These are phyloP conservation scores for Dasypolia templi DNA, from an alignment of 2,888 invertebrate genomes.

Conservation along the genomic window DNA sequence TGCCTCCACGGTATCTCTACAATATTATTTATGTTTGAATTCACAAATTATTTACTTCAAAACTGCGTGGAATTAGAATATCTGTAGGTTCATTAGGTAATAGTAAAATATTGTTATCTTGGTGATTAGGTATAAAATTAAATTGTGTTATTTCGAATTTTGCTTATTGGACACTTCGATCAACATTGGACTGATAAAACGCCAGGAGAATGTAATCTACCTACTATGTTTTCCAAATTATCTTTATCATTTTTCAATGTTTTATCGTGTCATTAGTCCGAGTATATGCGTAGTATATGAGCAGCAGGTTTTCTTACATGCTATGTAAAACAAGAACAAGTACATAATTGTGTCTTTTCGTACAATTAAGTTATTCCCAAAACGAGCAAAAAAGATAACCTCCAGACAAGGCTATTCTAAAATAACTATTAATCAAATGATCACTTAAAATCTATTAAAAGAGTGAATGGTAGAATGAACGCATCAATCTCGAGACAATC, in stretches of 20 bases:
- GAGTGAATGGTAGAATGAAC: slow-evolving; percentile 53
- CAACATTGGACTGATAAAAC: too few species aligned
- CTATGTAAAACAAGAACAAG: too few species aligned
- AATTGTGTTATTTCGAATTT: neutral
- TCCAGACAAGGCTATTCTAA: slow-evolving; percentile 31
- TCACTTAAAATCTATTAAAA: slow-evolving; percentile 60
- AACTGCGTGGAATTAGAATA: slow-evolving; percentile 19
- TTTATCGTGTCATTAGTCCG: too few species aligned
- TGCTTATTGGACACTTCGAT: neutral
- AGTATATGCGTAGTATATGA: too few species aligned
- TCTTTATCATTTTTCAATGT: too few species aligned
- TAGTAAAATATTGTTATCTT: slow-evolving; percentile 16
- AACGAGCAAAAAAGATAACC: neutral
- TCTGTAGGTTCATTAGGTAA: slow-evolving; percentile 18
- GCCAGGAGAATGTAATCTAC: too few species aligned
- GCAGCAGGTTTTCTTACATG: too few species aligned
- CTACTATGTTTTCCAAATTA: too few species aligned
- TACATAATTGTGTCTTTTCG: too few species aligned
- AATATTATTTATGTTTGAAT: slow-evolving; percentile 42
- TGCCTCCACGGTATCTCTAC: slow-evolving; percentile 31
- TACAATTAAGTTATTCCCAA: too few species aligned
- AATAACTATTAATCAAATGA: slow-evolving; percentile 47
- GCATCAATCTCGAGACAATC: slow-evolving; percentile 71
- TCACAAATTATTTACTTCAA: slow-evolving; percentile 28
- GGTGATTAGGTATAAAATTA: neutral